Evolutionary conservation across 1,140 invertebrate genomes (phyloP).

Genomic region (Aleiodes sp.): DNA sequence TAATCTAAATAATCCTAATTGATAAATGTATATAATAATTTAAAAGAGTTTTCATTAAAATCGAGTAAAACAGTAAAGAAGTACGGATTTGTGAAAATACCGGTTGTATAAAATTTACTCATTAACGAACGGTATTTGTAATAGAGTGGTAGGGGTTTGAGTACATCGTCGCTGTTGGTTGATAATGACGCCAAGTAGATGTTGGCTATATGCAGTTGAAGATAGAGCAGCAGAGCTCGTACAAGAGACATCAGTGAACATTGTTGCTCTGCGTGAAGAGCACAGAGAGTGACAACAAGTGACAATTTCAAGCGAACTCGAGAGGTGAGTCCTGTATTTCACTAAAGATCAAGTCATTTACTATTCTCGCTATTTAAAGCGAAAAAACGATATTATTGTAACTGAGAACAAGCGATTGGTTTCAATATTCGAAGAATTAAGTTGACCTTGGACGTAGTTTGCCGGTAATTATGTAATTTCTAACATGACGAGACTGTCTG

Average conservation of each 20-base stretch:
- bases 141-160: not conserved
- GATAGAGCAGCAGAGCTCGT: not conserved
- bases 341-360: not conserved
- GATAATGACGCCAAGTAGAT: constrained; percentile 26
- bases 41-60: too few relatives aligned
- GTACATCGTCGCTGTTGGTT: not conserved
- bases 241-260: not conserved
- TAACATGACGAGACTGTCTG: not conserved
- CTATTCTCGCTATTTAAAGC: not conserved
- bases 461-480: constrained; percentile 5
- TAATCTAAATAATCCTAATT: too few relatives aligned
- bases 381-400: too few relatives aligned
- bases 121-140: not conserved
- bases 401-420: too few relatives aligned
- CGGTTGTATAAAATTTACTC: constrained; percentile 15
- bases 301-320: too few relatives aligned
- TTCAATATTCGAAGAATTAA: not conserved
- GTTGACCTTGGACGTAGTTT: not conserved
- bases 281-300: not conserved
- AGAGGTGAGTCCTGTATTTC: not conserved
- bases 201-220: not conserved
- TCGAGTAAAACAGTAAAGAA: too few relatives aligned
- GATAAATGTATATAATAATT: too few relatives aligned
- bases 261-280: not conserved
- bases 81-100: constrained; percentile 42